Conservation (phyloP, 2,113 vertebrate genomes). For the Apus apus region DNA sequence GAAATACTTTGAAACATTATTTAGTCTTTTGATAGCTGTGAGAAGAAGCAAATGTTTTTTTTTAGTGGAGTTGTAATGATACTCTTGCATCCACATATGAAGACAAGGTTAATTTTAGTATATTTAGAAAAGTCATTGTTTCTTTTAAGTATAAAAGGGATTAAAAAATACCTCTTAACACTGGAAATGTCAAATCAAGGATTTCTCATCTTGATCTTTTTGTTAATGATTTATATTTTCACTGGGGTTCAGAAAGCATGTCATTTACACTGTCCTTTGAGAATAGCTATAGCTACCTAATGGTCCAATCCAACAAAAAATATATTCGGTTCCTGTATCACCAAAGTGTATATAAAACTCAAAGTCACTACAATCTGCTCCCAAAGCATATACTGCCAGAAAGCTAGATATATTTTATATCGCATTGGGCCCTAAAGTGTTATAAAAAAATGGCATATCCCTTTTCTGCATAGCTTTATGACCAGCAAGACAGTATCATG, state of each 20-base stretch:
- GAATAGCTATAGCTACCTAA: conserved; percentile 36
- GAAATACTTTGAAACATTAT: background rate
- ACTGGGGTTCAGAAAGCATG: background rate
- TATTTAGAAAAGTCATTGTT: background rate
- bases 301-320: conserved; percentile 63
- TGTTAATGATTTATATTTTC: conserved; percentile 61
- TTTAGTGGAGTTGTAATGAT: background rate
- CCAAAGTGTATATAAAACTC: conserved; percentile 17
- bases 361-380: conserved; percentile 49
- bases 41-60: background rate
- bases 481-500: conserved; percentile 32
- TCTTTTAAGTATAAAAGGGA: background rate
- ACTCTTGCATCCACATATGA: background rate
- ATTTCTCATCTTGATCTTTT: conserved; percentile 22
- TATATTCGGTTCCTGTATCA: conserved; percentile 46
- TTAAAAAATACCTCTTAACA: background rate
- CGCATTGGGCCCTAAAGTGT: conserved; percentile 74
- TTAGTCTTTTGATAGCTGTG: background rate
- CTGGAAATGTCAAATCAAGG: conserved; percentile 26
- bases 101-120: background rate
- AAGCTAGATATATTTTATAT: conserved; percentile 32
- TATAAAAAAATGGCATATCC: conserved; percentile 72
- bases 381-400: background rate
- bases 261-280: background rate
- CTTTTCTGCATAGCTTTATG: conserved; percentile 49